Percentiles rank a stretch among this genome's conserved stretches.
These are phyloP conservation scores for Ceyx melanurus DNA, from an alignment of 2,113 vertebrate genomes.

Conservation along the genomic window DNA sequence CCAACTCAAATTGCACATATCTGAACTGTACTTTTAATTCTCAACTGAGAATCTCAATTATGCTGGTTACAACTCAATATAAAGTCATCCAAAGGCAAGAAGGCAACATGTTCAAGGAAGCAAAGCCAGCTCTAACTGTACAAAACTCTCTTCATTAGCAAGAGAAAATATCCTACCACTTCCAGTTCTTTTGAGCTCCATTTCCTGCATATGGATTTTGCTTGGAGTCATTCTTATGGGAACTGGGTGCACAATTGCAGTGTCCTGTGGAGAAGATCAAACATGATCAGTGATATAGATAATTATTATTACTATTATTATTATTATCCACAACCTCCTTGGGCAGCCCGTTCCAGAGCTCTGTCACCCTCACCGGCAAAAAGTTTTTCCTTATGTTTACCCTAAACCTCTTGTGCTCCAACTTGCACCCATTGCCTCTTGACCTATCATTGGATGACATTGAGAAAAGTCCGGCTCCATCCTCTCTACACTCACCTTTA, in stretches of 20 bases:
- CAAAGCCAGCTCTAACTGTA: neutral
- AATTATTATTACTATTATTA: too few species aligned
- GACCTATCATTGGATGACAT: too few species aligned
- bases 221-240: conserved; percentile 99
- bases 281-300: neutral
- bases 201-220: conserved; percentile 99
- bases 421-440: too few species aligned
- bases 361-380: too few species aligned
- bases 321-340: too few species aligned
- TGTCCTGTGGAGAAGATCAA: conserved; percentile 81
- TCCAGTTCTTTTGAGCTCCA: conserved; percentile 96
- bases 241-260: conserved; percentile 97
- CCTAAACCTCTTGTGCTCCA: too few species aligned
- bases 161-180: conserved; percentile 81
- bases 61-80: neutral
- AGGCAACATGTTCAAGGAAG: neutral
- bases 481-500: too few species aligned
- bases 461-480: too few species aligned
- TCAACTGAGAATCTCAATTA: neutral
- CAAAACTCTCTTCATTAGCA: neutral
- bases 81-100: neutral
- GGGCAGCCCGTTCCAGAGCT: too few species aligned
- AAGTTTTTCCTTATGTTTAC: too few species aligned
- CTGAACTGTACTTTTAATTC: neutral
- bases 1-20: neutral